phyloP scores from a whole-genome alignment of 2,888 invertebrate genomes.

The Euzetes globulus region DNA sequence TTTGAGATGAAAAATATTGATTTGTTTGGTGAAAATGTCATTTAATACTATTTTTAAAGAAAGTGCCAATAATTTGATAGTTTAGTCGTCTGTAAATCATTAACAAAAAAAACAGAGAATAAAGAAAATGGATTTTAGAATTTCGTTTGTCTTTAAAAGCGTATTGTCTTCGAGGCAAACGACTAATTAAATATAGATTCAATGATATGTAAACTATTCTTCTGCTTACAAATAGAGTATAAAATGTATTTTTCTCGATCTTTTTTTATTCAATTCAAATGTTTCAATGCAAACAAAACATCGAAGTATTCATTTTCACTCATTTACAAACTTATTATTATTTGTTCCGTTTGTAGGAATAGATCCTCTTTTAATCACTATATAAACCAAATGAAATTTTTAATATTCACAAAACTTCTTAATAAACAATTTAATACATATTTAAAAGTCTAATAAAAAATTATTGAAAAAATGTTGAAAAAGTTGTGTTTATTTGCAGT shows the following conservation, averaged over 20 bases:
- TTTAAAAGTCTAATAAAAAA: too few species aligned
- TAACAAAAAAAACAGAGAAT: background rate
- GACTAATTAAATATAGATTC: too few species aligned
- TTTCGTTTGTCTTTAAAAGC: too few species aligned
- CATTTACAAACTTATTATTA: background rate
- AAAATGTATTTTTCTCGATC: too few species aligned
- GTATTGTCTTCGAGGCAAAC: too few species aligned
- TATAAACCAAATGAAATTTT: conserved; percentile 3
- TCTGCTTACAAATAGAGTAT: too few species aligned
- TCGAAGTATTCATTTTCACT: background rate
- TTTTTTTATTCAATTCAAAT: too few species aligned
- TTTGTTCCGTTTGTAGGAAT: background rate
- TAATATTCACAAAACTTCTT: background rate
- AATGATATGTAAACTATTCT: too few species aligned
- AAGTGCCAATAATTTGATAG: conserved; percentile 8
- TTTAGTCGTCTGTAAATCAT: background rate
- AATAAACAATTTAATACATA: too few species aligned
- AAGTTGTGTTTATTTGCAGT: background rate
- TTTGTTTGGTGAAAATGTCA: background rate
- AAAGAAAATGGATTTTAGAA: too few species aligned
- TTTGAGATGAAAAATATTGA: background rate
- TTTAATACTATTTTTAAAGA: background rate
- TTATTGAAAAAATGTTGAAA: background rate
- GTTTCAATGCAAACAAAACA: too few species aligned
- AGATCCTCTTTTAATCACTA: background rate